Evolutionary conservation across 2,113 vertebrate species (phyloP).

Genomic region (Egretta garzetta): DNA sequence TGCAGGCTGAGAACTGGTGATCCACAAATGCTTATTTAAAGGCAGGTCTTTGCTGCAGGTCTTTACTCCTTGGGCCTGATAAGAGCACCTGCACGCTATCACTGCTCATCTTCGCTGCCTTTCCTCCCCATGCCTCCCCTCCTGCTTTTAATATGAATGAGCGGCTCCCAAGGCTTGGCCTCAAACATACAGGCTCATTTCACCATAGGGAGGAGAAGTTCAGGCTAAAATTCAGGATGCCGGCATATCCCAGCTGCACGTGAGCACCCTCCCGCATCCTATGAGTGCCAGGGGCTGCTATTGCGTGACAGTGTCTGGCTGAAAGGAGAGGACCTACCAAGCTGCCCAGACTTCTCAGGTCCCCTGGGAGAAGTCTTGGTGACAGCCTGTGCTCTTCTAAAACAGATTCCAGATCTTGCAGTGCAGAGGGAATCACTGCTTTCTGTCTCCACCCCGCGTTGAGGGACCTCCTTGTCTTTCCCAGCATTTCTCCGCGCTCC

Average conservation of each 20-base stretch:
- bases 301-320: background rate
- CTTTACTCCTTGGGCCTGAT: background rate
- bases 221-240: background rate
- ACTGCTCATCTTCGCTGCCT: background rate
- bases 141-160: background rate
- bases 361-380: background rate
- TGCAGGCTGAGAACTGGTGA: background rate
- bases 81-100: background rate
- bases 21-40: background rate
- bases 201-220: background rate
- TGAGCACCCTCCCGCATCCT: background rate
- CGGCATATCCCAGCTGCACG: accelerated
- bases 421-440: background rate
- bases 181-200: background rate
- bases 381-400: background rate
- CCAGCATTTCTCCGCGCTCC: background rate
- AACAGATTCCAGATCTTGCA: background rate
- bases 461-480: background rate
- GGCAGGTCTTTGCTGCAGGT: background rate
- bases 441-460: background rate
- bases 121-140: background rate
- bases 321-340: background rate
- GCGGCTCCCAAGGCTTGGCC: background rate
- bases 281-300: background rate
- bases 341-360: accelerated